Percentiles rank a stretch among this genome's conserved stretches.
Evolutionary conservation across 2,113 vertebrate species (phyloP).

Genomic region (Petromus typicus): DNA sequence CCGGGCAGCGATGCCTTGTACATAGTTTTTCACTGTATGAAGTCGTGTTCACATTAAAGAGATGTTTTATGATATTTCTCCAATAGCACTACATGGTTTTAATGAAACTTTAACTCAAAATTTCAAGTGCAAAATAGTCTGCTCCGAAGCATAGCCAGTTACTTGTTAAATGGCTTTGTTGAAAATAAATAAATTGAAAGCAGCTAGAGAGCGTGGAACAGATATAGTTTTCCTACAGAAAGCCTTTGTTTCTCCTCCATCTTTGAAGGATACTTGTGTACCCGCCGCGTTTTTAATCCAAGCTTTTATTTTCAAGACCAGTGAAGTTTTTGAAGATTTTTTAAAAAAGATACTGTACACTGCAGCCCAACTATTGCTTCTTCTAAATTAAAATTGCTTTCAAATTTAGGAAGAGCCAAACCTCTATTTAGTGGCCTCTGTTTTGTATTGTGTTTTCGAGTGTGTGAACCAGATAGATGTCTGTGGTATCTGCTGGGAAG

Average conservation of each 20-base stretch:
- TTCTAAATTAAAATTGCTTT: conserved; percentile 24
- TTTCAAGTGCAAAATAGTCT: conserved; percentile 79
- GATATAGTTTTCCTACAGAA: conserved; percentile 27
- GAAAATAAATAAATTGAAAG: conserved; percentile 46
- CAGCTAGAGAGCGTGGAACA: not conserved
- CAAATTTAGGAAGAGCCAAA: not conserved
- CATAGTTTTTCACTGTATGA: conserved; percentile 89
- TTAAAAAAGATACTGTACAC: not conserved
- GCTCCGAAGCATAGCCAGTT: conserved; percentile 58
- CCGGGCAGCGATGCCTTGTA: conserved; percentile 84
- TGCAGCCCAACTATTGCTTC: not conserved
- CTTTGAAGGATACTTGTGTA: not conserved
- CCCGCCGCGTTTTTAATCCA: not conserved
- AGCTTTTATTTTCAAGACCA: conserved; percentile 28
- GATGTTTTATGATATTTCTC: conserved; percentile 88
- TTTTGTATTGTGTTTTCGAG: not conserved
- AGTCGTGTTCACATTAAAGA: conserved; percentile 88
- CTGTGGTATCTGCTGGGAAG: too few relatives aligned
- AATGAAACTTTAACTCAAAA: conserved; percentile 78
- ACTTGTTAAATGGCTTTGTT: conserved; percentile 74
- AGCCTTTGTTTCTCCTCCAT: not conserved
- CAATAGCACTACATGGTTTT: conserved; percentile 82
- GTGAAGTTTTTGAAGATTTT: not conserved
- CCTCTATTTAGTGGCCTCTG: not conserved
- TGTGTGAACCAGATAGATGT: too few relatives aligned